These are phyloP conservation scores for Pangasius krempfi DNA, from an alignment of 2,797 vertebrate genomes.

Conservation along the genomic window DNA sequence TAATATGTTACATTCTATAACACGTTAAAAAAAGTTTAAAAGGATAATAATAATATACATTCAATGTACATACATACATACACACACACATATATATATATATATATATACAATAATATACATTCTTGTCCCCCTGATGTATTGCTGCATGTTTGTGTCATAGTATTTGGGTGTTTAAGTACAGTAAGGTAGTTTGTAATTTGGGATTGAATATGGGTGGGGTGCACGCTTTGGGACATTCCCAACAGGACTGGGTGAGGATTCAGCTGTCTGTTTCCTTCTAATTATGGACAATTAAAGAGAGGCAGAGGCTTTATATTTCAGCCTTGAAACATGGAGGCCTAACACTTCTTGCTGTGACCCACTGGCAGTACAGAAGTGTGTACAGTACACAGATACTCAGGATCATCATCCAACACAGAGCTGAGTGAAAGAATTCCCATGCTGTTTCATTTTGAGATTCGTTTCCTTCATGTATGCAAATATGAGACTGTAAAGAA, in stretches of 20 bases:
- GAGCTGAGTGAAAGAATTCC: neutral
- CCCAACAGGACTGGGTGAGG: slow-evolving; percentile 27
- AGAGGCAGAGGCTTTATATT: neutral
- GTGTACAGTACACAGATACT: neutral
- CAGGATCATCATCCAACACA: neutral
- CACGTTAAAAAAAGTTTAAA: no score
- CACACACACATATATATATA: no score
- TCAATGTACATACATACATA: no score
- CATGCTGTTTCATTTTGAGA: neutral
- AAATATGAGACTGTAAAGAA: neutral
- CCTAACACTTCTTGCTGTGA: neutral
- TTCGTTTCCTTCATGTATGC: neutral
- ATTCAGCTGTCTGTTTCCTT: slow-evolving; percentile 46
- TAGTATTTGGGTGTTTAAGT: neutral
- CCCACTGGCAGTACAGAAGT: neutral
- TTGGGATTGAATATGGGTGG: slow-evolving; percentile 42
- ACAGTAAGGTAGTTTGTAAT: slow-evolving; percentile 38
- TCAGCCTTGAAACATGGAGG: neutral
- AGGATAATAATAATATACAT: neutral
- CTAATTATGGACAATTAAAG: slow-evolving; percentile 31
- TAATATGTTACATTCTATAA: neutral
- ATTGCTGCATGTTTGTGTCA: neutral
- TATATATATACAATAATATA: neutral
- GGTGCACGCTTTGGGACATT: slow-evolving; percentile 31
- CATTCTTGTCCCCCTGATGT: no score